These are phyloP conservation scores for Monodelphis domestica DNA, from an alignment of 2,797 vertebrate genomes.

Conservation along the genomic window DNA sequence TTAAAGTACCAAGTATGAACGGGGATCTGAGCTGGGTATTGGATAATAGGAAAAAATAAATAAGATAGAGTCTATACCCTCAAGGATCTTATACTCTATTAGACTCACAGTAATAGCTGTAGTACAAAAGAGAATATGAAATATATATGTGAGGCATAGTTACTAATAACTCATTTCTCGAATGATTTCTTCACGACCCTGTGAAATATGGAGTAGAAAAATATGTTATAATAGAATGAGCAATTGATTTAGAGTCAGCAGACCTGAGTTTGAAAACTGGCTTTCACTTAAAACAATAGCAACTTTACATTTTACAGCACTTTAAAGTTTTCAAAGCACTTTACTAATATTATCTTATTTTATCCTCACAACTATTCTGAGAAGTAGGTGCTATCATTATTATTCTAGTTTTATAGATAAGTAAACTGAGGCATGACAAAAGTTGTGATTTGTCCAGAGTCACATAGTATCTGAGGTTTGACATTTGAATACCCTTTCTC, in stretches of 20 bases:
- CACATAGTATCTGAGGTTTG: not conserved
- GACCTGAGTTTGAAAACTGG: not conserved
- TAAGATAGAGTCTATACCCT: not conserved
- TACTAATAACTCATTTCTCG: not conserved
- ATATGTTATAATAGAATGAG: not conserved
- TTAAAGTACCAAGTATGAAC: not conserved
- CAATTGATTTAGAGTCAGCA: not conserved
- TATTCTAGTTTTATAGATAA: not conserved
- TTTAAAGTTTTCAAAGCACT: not conserved
- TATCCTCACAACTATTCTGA: not conserved
- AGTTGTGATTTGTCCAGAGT: not conserved
- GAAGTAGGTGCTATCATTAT: not conserved
- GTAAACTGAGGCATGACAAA: not conserved
- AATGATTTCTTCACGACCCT: not conserved
- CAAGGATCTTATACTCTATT: not conserved
- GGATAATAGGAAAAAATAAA: not conserved
- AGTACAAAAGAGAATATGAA: not conserved
- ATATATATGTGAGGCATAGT: not conserved
- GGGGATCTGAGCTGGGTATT: not conserved
- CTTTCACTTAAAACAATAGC: not conserved
- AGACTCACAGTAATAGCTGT: not conserved
- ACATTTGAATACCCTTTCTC: not conserved
- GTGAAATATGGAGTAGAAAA: not conserved
- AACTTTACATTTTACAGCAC: not conserved
- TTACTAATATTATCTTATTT: not conserved